A percentile compares a stretch with the other conserved stretches of the same genome.
These are phyloP conservation scores for Propithecus deckenii DNA, from an alignment of 2,797 vertebrate genomes.

Conservation along the genomic window DNA sequence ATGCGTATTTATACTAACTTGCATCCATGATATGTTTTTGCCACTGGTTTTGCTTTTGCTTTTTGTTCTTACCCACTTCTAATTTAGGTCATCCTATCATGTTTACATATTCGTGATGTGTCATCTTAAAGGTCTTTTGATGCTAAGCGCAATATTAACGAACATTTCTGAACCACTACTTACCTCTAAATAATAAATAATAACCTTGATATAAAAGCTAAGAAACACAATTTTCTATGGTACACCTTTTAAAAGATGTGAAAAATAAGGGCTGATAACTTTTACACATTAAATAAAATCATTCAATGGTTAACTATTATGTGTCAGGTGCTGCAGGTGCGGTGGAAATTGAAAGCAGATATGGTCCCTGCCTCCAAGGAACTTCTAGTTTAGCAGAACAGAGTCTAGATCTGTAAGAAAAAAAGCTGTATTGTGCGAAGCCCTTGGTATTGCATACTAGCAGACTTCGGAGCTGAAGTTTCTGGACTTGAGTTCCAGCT, in stretches of 20 bases:
- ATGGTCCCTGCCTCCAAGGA: not conserved
- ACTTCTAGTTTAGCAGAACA: not conserved
- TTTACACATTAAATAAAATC: not conserved
- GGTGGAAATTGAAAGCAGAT: not conserved
- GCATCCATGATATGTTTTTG: not conserved
- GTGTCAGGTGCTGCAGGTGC: not conserved
- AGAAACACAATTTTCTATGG: not conserved
- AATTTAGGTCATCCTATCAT: not conserved
- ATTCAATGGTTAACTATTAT: not conserved
- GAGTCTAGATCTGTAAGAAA: not conserved
- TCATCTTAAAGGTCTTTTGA: not conserved
- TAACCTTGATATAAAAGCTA: not conserved
- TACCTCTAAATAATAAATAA: not conserved
- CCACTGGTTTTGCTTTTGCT: not conserved
- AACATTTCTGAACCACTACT: not conserved
- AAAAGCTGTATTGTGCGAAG: rapidly evolving
- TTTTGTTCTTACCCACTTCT: not conserved
- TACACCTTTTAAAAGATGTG: not conserved
- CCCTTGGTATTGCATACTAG: rapidly evolving
- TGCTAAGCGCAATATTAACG: not conserved
- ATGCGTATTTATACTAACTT: not conserved
- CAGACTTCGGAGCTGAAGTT: not conserved
- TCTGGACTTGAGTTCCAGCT: not conserved
- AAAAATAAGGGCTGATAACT: not conserved
- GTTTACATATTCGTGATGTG: not conserved